Base-by-base conservation (phyloP, 2,797 vertebrate genomes). In the Ceryle rudis region DNA sequence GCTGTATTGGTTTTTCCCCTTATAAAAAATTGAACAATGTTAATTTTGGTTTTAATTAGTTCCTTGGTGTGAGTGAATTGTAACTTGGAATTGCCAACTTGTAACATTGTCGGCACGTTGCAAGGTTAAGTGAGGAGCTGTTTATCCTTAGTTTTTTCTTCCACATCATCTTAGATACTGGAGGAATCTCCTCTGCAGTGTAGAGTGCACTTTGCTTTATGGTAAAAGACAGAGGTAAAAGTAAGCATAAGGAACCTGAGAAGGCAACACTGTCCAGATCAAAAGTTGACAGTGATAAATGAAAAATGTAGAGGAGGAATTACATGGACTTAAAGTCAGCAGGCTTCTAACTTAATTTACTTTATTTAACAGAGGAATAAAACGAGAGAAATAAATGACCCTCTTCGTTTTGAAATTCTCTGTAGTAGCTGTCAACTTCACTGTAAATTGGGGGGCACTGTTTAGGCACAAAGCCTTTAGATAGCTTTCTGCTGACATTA, bases 271-370 rank as follows among this genome's bases (percentile, higher is more conserved):
- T 90, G 82, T 64, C 85, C 87, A 90, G 44, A 82, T 88, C 67
- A 83, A 85, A 83, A 90, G 84, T 52, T 81, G 74, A 81, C 44
- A 86, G 20, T 62, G 35, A 71, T 92, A 86, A 83, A 95, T 49
- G 64, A 72, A 95, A 94, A 89, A 87, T 14, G 13, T 70, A 55
- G 37, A 73, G 47, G 57, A 42, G 57, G 81, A 85, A 66, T 86
- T 66, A 64, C 28, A 31, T 69, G 42, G 77, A 74, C 44, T 79
- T 85, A 28, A 89, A 89, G 67, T 86, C 9, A 9, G 26, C 22
- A 84, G 42, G 35, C 42, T 93, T 87, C 51, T 86, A 79, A 23
- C 83, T 82, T 86, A 39, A 65, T 81, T 80, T 85, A 42, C 51
- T 73, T 81, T 85, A 62, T 87, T 90, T 83, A 83, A 67, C 10